These are phyloP conservation scores for Cephus sareptanus DNA, from an alignment of 2,888 invertebrate genomes.

Conservation along the genomic window DNA sequence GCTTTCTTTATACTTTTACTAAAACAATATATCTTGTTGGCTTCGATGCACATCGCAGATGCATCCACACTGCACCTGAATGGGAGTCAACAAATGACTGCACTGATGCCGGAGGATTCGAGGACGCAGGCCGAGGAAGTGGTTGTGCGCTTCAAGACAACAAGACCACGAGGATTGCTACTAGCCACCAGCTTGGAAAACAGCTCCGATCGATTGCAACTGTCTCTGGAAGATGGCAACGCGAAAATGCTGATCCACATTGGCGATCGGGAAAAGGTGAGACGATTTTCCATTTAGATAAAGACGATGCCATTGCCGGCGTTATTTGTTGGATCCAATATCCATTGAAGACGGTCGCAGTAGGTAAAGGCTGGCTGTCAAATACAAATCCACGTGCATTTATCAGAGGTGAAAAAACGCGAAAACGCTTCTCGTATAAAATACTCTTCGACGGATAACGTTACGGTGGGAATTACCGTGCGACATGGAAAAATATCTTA, in stretches of 20 bases:
- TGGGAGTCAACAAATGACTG: constrained; percentile 88
- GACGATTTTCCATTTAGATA: constrained; percentile 18
- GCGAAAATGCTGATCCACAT: constrained; percentile 85
- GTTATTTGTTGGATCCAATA: neutral
- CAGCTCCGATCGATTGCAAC: constrained; percentile 85
- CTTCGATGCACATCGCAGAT: constrained; percentile 70
- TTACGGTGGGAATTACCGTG: neutral
- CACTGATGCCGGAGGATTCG: constrained; percentile 79
- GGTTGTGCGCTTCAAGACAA: constrained; percentile 86
- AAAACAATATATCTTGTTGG: constrained; percentile 2
- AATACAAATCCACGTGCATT: neutral
- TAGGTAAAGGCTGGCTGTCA: neutral
- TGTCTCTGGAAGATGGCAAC: constrained; percentile 86
- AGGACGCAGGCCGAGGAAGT: constrained; percentile 91
- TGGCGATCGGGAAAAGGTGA: constrained; percentile 86
- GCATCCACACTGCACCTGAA: constrained; percentile 89
- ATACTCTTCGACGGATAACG: neutral
- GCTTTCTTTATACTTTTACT: neutral
- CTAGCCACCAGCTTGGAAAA: constrained; percentile 83
- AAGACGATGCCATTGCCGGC: neutral
- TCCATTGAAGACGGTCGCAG: neutral
- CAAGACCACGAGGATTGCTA: constrained; percentile 80
- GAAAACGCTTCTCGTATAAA: neutral
- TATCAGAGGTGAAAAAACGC: neutral
- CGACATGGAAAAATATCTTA: neutral